These are phyloP conservation scores for Drosophila pseudoananassae DNA, from an alignment of 1,140 invertebrate species.

Conservation along the genomic window DNA sequence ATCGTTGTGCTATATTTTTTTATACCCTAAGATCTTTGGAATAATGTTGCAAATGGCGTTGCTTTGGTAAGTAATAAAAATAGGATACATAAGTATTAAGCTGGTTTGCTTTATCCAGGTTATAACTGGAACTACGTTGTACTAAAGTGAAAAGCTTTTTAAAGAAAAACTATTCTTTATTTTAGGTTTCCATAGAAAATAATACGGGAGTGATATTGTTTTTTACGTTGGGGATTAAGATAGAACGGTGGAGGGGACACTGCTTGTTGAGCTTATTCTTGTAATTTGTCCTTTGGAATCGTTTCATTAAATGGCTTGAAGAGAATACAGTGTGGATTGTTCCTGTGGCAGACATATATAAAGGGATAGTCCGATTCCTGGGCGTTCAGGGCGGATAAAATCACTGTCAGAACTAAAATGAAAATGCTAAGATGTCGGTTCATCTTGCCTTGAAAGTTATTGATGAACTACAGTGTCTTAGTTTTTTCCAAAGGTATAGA, in stretches of 20 bases:
- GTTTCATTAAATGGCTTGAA: neutral
- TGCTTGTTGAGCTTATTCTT: neutral
- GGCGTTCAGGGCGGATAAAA: neutral
- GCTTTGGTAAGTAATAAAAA: neutral
- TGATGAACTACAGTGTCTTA: neutral
- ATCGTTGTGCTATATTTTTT: conserved; percentile 46
- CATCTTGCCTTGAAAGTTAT: neutral
- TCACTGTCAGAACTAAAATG: neutral
- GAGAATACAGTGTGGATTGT: neutral
- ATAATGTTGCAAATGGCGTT: neutral
- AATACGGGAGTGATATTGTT: neutral
- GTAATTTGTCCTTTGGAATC: neutral
- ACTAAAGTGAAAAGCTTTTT: too few species aligned
- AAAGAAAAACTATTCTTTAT: neutral
- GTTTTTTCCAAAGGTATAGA: neutral
- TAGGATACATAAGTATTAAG: neutral
- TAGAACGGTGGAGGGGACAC: neutral
- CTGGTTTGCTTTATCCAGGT: too few species aligned
- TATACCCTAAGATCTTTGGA: conserved; percentile 6
- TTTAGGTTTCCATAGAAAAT: neutral
- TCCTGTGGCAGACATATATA: conserved; percentile 7
- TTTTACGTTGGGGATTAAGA: neutral
- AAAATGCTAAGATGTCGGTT: neutral
- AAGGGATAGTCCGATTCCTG: neutral
- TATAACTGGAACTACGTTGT: too few species aligned